Evolutionary conservation across 2,888 invertebrate genomes (phyloP), one percentile per base, ranked within the genome.

Genomic region (Melanotus villosus): DNA sequence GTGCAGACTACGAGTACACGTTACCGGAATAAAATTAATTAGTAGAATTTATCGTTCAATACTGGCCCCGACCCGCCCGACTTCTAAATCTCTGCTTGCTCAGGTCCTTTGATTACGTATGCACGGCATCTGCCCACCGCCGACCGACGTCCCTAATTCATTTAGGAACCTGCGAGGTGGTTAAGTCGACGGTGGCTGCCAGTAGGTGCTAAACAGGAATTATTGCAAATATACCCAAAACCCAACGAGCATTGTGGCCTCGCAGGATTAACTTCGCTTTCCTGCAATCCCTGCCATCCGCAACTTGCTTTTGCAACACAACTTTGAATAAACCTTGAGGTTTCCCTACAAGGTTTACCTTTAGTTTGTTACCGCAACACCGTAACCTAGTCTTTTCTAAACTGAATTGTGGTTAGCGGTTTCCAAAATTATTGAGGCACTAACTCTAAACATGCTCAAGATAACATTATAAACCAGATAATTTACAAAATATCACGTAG

Each of bases 21-120:
- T 76, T 70, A 73, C 71, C 72, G 75, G 81, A 80, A 80, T 80
- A 79, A 82, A 83, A 83, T 83, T 83, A 83, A 82, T 82, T 83
- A 80, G 79, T 74, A 74, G 77, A 81, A 83, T 82, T 82, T 82
- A 82, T 81, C 75, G 80, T 77, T 77, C 76, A 75, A 77, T 78
- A 80, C 78, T 78, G 75, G 74, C 76, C 76, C 73, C 74, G 74
- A 74, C 70, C 76, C 75, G 73, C 74, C 75, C 75, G 78, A 79
- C 77, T 80, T 79, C 71, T 80, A 79, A 80, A 80, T 81, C 80
- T 80, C 78, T 72, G 77, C 76, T 77, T 76, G 77, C 73, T 75
- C 76, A 67, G 71, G 75, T 66, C 78, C 76, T 76, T 78, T 79
- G 77, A 81, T 81, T 80, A 80, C 74, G 79, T 80, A 80, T 81